These are phyloP conservation scores for Tenthredo livida DNA, from an alignment of 2,888 invertebrate genomes.

Conservation along the genomic window DNA sequence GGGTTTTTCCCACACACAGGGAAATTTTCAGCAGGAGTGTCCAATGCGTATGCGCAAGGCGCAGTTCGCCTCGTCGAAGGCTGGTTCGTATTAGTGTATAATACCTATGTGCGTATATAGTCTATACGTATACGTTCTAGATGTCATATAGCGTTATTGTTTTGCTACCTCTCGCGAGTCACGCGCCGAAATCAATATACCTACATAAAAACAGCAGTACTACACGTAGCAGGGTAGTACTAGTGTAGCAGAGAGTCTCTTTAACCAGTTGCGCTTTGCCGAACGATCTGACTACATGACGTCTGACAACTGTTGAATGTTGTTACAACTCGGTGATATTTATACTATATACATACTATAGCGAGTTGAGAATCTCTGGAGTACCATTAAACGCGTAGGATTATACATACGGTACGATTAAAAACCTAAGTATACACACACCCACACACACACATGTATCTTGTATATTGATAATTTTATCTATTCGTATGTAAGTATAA, in stretches of 20 bases:
- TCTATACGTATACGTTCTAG: too few species aligned
- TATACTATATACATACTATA: not conserved
- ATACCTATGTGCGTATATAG: too few species aligned
- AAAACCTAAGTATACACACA: not conserved
- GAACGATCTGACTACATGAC: not conserved
- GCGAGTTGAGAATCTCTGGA: conserved; percentile 28
- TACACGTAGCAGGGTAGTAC: too few species aligned
- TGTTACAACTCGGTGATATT: not conserved
- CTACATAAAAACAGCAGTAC: not conserved
- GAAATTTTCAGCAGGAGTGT: not conserved
- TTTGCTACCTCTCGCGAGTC: not conserved
- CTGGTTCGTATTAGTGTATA: conserved; percentile 18
- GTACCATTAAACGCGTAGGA: not conserved
- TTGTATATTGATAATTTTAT: not conserved
- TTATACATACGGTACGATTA: not conserved
- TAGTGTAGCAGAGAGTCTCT: not conserved
- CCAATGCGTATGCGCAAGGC: conserved; percentile 40
- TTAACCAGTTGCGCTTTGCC: conserved; percentile 31
- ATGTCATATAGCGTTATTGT: not conserved
- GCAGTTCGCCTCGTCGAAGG: not conserved
- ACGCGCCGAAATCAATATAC: not conserved
- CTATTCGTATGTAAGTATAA: too few species aligned
- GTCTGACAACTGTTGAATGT: conserved; percentile 41
- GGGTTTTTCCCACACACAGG: not conserved
- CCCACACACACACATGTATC: too few species aligned